Evolutionary conservation across 1,140 invertebrate species (phyloP).

Genomic region (Caenorhabditis tropicalis): DNA sequence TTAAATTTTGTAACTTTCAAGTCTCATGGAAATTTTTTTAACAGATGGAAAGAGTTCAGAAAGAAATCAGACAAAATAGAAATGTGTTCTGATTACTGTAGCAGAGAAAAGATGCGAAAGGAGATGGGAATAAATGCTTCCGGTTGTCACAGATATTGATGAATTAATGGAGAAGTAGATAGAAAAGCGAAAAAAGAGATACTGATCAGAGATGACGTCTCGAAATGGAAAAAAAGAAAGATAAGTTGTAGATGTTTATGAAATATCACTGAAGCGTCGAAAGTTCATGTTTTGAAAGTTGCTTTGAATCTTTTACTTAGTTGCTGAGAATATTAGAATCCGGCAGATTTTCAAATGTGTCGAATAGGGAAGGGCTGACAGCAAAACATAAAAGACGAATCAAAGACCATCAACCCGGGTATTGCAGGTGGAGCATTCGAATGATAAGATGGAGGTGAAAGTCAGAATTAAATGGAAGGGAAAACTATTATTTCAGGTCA

Average conservation of each 20-base stretch:
- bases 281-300: background rate
- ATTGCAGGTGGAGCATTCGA: background rate
- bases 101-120: background rate
- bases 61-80: background rate
- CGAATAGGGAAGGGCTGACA: too few relatives aligned
- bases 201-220: conserved; percentile 3
- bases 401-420: conserved; percentile 25
- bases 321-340: too few relatives aligned
- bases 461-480: background rate
- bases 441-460: background rate
- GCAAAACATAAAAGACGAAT: background rate
- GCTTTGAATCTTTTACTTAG: too few relatives aligned
- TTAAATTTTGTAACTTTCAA: too few relatives aligned
- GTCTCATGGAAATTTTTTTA: too few relatives aligned
- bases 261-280: background rate
- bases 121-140: background rate
- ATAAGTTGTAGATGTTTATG: background rate
- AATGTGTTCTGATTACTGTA: background rate
- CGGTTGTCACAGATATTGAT: conserved; percentile 33
- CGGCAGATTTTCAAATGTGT: too few relatives aligned
- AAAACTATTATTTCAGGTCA: conserved; percentile 34
- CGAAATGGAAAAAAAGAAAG: background rate
- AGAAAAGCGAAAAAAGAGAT: background rate
- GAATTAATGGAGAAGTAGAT: background rate
- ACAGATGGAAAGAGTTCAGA: background rate